Evolutionary conservation across 2,113 vertebrate genomes (phyloP), one percentile per base, ranked within the genome.

Genomic region (Sapajus apella): DNA sequence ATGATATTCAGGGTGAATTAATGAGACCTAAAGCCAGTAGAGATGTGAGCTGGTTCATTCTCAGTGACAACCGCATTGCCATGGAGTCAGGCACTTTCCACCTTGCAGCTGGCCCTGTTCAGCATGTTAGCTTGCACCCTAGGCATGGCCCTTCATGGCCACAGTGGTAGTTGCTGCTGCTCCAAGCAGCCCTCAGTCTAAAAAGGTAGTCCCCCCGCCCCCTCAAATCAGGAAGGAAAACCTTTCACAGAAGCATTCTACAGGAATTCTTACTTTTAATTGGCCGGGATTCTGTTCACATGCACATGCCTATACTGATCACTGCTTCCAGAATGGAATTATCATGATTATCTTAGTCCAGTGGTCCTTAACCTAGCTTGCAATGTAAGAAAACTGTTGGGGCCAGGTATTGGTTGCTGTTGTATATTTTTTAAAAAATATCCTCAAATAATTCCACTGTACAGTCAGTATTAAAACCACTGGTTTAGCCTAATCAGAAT

Each of bases 381-480:
- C 58, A 80, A 87, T 21, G 21, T 89, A 91, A 93, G 83, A 93
- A 40, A 5, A 50, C 47, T 56, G 8, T 47, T 77, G n/a, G 77
- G 50, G 13, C 79, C 32, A 55, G 20, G 27, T 90, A 87, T 70
- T 85, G 3, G 52, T 52, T 52, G 52, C 52, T 52, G 52, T 52
- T 52, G 52, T 52, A 52, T 18, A 52, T 5, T 92, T 89, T 83
- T 70, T 56, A 70, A 93, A 17, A 52, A 52, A 90, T 14, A 58
- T 66, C 45, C 3, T 16, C 32, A 58, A 30, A 32, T 92, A 73
- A 73, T 94, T 94, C 10, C 37, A 91, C 25, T 77, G n/a, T 95
- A 72, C 8, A 93, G 17, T 25, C 50, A 40, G n/a, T 83, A 40
- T 85, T 85, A 90, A 97, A 97, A 82, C 13, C 73, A 87, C n/a